Percentiles rank a stretch among this genome's conserved stretches.
These are phyloP conservation scores for Thecocarcelia acutangulata DNA, from an alignment of 2,888 invertebrate genomes.

Conservation along the genomic window DNA sequence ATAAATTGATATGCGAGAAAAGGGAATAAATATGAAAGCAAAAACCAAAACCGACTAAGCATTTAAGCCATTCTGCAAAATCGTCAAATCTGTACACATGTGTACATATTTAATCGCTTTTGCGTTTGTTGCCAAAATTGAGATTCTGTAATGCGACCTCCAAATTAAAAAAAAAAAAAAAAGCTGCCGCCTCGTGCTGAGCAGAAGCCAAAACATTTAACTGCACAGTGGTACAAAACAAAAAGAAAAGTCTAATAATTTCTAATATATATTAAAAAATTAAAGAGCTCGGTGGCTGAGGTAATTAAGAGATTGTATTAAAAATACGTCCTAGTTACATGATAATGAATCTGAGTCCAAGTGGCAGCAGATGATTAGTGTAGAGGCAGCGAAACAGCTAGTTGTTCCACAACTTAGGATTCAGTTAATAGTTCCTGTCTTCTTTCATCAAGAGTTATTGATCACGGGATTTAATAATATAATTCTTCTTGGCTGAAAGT, in stretches of 20 bases:
- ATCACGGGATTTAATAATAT: too few species aligned
- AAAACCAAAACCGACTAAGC: conserved; percentile 46
- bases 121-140: conserved; percentile 55
- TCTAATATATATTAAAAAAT: too few species aligned
- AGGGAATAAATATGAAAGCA: conserved; percentile 5
- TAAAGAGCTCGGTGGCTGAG: too few species aligned
- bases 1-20: conserved; percentile 45
- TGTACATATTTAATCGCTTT: neutral
- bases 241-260: neutral
- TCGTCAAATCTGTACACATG: conserved; percentile 48
- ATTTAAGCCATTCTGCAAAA: conserved; percentile 59
- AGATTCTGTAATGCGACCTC: conserved; percentile 44
- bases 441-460: too few species aligned
- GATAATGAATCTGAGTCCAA: too few species aligned
- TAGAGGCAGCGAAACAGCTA: too few species aligned
- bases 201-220: conserved; percentile 60
- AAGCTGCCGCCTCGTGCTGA: conserved; percentile 62
- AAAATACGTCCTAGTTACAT: too few species aligned
- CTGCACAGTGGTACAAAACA: conserved; percentile 26
- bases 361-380: too few species aligned
- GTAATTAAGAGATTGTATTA: too few species aligned
- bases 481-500: too few species aligned
- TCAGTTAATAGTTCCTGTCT: too few species aligned
- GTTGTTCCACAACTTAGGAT: too few species aligned
- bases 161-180: neutral